Evolutionary conservation across 2,113 vertebrate species (phyloP), one percentile per base, ranked within the genome.

Genomic region (Chrysemys picta): DNA sequence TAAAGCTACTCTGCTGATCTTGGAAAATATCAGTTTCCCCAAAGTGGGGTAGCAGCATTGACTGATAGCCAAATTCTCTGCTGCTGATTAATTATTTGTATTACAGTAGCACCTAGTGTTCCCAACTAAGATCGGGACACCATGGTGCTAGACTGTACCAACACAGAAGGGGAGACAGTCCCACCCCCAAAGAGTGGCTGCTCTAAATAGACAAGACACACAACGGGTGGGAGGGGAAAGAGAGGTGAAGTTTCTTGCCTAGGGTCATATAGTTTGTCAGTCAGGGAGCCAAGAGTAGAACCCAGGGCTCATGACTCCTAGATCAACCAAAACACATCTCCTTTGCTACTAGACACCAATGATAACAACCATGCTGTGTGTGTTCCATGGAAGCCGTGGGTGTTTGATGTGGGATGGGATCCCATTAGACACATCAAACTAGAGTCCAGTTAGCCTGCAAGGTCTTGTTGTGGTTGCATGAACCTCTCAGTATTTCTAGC

Each of bases 291-390:
- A 78, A 42, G 75, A 78, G 25, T 27, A 47, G 24, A 78, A 45
- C 24, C 42, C 10, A 27, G 24, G 19, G 24, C 75, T 27, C 27
- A 38, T 2, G 0, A n/a, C 10, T 53, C 0, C 0, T 59, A 62
- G 65, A 85, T 50, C 4, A 0, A 52, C 65, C 19, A 38, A 72
- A 72, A 72, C 17, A 22, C n/a, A 10, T 38, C 19, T 72, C 79
- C 52, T 56, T 29, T 72, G 13, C 35, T 65, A 49, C 82, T 57
- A 22, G 5, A 85, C 19, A 2, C 65, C 3, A 75, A 22, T 80
- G 82, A 35, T 21, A 54, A 16, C 6, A 2, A 12, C 89, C 31
- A 5, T 86, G 9, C 84, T 90, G 52, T 2, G 7, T 3, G 7
- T 27, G 88, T 22, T 24, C 24, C 45, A 7, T 29, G 47, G 54